Conservation (phyloP, 1,140 invertebrate genomes). For the Leptinotarsa undecemlineata region DNA sequence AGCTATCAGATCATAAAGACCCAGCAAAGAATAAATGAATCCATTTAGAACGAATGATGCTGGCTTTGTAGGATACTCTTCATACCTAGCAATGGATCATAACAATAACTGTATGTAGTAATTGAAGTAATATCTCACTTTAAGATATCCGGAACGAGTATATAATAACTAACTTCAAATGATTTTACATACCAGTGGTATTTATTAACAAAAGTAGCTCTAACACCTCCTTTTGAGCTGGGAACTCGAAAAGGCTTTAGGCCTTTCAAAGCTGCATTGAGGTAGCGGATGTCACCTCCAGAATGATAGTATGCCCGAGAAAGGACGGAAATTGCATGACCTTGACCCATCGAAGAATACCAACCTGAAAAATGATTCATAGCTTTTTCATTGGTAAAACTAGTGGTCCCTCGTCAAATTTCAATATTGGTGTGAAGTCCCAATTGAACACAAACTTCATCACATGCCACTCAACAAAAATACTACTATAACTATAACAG, state of each 20-base stretch:
- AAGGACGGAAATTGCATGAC: slow-evolving; percentile 92
- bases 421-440: too few relatives aligned
- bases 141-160: too few relatives aligned
- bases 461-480: too few relatives aligned
- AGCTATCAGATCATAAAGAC: slow-evolving; percentile 88
- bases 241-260: slow-evolving; percentile 79
- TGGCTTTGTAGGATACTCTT: slow-evolving; percentile 97
- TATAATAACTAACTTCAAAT: too few relatives aligned
- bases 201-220: slow-evolving; percentile 75
- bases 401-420: too few relatives aligned
- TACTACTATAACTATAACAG: too few relatives aligned
- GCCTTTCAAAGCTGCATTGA: slow-evolving; percentile 79
- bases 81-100: slow-evolving; percentile 50
- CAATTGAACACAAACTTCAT: too few relatives aligned
- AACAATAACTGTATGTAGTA: too few relatives aligned
- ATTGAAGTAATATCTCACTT: too few relatives aligned
- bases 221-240: slow-evolving; percentile 77
- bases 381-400: too few relatives aligned
- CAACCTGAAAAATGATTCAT: slow-evolving; percentile 54
- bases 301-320: slow-evolving; percentile 86
- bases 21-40: slow-evolving; percentile 97
- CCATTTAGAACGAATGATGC: slow-evolving; percentile 96
- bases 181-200: slow-evolving; percentile 73
- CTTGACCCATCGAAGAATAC: slow-evolving; percentile 97
- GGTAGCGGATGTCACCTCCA: slow-evolving; percentile 73